A percentile compares a stretch with the other conserved stretches of the same genome.
phyloP scores from a whole-genome alignment of 2,888 invertebrate species.

The Caenorhabditis afra region DNA sequence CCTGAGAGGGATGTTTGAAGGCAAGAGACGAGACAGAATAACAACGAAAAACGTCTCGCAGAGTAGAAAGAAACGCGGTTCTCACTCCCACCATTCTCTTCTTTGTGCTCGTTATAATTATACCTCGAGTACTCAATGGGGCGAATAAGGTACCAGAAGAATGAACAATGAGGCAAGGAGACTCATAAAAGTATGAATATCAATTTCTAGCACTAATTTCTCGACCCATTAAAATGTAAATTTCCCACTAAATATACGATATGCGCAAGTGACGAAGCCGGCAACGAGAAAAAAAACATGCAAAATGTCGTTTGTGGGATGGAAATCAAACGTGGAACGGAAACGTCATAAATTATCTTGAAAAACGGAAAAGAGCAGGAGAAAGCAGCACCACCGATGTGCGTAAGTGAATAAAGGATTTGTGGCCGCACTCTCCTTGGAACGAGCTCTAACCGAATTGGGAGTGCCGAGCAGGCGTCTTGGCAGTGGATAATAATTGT shows the following conservation, averaged over 20 bases:
- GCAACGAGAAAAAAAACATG: slow-evolving; percentile 3
- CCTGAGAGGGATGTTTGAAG: neutral
- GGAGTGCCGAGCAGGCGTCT: neutral
- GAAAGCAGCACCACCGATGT: neutral
- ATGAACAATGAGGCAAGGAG: slow-evolving; percentile 10
- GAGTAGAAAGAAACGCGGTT: slow-evolving; percentile 6
- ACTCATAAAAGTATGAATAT: slow-evolving; percentile 23
- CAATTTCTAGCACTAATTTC: slow-evolving; percentile 47
- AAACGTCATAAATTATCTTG: too few species aligned
- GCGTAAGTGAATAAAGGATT: neutral
- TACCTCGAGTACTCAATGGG: slow-evolving; percentile 9
- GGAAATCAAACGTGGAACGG: too few species aligned
- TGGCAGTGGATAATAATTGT: slow-evolving; percentile 28
- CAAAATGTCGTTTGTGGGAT: neutral
- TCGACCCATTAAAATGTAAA: slow-evolving; percentile 49
- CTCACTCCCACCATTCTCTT: slow-evolving; percentile 9
- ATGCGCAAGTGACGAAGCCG: too few species aligned
- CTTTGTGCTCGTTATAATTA: slow-evolving; percentile 3
- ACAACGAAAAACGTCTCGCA: neutral
- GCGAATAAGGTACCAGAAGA: slow-evolving; percentile 25
- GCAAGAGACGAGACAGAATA: neutral
- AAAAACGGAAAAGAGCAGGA: neutral
- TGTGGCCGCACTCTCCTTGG: neutral
- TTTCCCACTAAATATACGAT: slow-evolving; percentile 1
- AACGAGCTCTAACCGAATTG: neutral